These are phyloP conservation scores for Achroia grisella DNA, from an alignment of 1,140 invertebrate genomes.

Conservation along the genomic window DNA sequence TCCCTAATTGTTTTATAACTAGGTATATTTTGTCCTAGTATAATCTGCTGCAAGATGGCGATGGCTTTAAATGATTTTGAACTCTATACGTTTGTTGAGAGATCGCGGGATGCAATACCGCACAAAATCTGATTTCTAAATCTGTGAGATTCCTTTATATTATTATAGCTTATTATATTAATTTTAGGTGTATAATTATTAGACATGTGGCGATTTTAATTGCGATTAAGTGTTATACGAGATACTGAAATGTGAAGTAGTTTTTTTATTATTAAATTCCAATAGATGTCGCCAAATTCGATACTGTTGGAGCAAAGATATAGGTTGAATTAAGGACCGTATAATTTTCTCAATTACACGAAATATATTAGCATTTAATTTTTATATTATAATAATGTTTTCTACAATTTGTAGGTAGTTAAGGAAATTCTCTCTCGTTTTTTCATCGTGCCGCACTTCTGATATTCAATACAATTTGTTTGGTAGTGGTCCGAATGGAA, in stretches of 20 bases:
- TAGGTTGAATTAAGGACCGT: too few relatives aligned
- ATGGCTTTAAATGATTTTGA: constrained; percentile 24
- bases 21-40: neutral
- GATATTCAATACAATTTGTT: neutral
- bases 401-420: too few relatives aligned
- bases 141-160: constrained; percentile 23
- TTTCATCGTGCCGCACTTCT: too few relatives aligned
- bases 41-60: constrained; percentile 1
- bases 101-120: constrained; percentile 14
- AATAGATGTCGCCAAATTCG: too few relatives aligned
- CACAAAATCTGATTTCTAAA: constrained; percentile 21
- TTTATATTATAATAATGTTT: constrained; percentile 5
- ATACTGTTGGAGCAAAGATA: too few relatives aligned
- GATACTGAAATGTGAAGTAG: too few relatives aligned
- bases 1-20: constrained; percentile 8
- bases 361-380: too few relatives aligned
- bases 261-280: too few relatives aligned
- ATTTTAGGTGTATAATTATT: constrained; percentile 6
- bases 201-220: constrained; percentile 8
- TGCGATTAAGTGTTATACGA: too few relatives aligned
- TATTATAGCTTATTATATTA: neutral
- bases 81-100: constrained; percentile 16
- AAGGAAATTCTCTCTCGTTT: too few relatives aligned
- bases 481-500: constrained; percentile 6
- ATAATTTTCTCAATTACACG: too few relatives aligned